Base-by-base conservation (phyloP, 2,113 vertebrate genomes). In the Nerophis ophidion region DNA sequence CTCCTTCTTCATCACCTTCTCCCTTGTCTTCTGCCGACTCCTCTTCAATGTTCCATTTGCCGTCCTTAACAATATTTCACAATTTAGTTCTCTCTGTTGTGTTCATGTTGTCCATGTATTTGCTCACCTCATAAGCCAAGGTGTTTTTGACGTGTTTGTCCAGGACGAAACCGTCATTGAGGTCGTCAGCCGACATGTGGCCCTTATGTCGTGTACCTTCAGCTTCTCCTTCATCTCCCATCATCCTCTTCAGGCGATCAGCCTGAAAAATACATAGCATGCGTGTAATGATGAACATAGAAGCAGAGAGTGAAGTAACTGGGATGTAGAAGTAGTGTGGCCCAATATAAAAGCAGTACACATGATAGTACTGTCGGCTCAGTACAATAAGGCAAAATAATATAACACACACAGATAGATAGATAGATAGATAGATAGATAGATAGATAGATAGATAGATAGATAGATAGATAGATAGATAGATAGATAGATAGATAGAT, bases 231-330 rank as follows among this genome's bases (percentile, higher is more conserved):
- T 88, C 86, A 2, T 90, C 87, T 17, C 94, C 96, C 70, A 12
- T 84, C 97, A 99, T 99, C 61, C 97, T 93, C 57, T 87, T 90
- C n/a, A 94, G 82, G 26, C 97, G 83, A 49, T 95, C 95, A 1
- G 92, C 91, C 97, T 99, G 70, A 4, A 70, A 61, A 66, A 64
- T 40, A 40, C 38, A 40, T 9, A 40, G 10, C 38, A 40, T 9
- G 38, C 7, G 38, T 9, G 12, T 40, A 8, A 40, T 40, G 38
- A 40, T 40, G 38, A 40, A 7, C 6, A 50, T 40, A 40, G 38
- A 40, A 36, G 5, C 7, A 5, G 5, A 34, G 11, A 7, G 35
- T 48, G 8, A 2, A 52, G 16, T 51, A 1, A 16, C 6, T 14
- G 5, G 1, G 5, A 12, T 2, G 14, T 36, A n/a, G 11, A 46